phyloP scores from a whole-genome alignment of 2,113 vertebrate species.

The Lutjanus erythropterus region DNA sequence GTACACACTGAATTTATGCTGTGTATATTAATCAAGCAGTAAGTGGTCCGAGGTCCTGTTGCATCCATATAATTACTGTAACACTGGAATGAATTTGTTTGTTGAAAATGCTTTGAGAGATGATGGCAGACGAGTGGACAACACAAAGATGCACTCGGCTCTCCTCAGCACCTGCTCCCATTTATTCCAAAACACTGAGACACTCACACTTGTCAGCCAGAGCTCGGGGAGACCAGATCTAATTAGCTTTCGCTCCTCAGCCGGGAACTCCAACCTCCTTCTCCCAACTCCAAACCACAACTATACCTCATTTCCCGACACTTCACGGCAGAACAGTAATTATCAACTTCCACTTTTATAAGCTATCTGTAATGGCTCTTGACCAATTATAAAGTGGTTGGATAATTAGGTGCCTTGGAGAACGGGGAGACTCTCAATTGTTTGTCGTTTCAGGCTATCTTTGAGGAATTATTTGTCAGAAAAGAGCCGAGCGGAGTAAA shows the following conservation, averaged over 20 bases:
- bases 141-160: constrained; percentile 19
- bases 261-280: constrained; percentile 41
- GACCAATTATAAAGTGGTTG: constrained; percentile 64
- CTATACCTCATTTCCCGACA: constrained; percentile 62
- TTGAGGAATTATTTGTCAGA: constrained; percentile 55
- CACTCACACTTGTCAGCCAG: constrained; percentile 43
- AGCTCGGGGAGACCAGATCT: constrained; percentile 62
- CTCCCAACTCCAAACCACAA: constrained; percentile 35
- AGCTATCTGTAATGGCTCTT: constrained; percentile 64
- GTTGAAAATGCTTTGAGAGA: constrained; percentile 23
- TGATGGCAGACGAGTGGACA: constrained; percentile 3
- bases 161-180: constrained; percentile 59
- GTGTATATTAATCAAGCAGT: background rate
- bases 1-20: background rate
- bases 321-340: constrained; percentile 53
- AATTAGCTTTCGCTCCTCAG: constrained; percentile 68
- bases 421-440: constrained; percentile 30
- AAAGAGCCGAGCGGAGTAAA: constrained; percentile 23
- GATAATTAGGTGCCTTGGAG: constrained; percentile 63
- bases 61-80: constrained; percentile 11
- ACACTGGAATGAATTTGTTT: constrained; percentile 1
- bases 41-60: background rate
- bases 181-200: constrained; percentile 50
- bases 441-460: constrained; percentile 50
- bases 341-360: constrained; percentile 68